Percentiles rank a stretch among this genome's conserved stretches.
Conservation (phyloP, 2,797 vertebrate genomes). For the Enteromius anoplus region DNA sequence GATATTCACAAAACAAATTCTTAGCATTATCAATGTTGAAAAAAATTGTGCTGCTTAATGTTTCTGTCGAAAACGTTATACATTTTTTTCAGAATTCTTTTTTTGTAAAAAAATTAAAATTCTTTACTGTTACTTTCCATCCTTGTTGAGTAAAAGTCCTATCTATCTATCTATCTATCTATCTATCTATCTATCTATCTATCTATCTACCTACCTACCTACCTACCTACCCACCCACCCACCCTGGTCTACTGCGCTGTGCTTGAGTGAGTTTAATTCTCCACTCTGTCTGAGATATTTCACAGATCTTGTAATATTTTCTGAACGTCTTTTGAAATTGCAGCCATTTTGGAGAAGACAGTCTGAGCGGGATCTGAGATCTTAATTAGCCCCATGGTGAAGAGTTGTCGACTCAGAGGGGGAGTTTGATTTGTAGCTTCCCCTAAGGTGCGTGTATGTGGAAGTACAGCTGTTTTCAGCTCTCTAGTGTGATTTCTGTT, state of each 20-base stretch:
- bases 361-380: slow-evolving; percentile 29
- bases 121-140: too few relatives aligned
- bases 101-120: too few relatives aligned
- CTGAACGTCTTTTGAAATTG: slow-evolving; percentile 2
- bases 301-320: slow-evolving; percentile 2
- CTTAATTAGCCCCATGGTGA: slow-evolving; percentile 39
- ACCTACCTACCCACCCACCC: not conserved
- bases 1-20: too few relatives aligned
- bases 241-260: too few relatives aligned
- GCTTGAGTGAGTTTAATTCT: not conserved
- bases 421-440: slow-evolving; percentile 45
- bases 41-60: too few relatives aligned
- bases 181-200: not conserved
- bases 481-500: slow-evolving; percentile 22
- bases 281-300: not conserved
- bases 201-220: not conserved
- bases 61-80: too few relatives aligned
- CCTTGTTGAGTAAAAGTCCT: too few relatives aligned
- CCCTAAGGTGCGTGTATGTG: slow-evolving; percentile 31
- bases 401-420: slow-evolving; percentile 24
- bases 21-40: too few relatives aligned
- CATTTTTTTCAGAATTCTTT: too few relatives aligned
- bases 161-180: not conserved
- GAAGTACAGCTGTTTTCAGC: slow-evolving; percentile 37
- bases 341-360: slow-evolving; percentile 14